These are phyloP conservation scores for Xylophagus ater DNA, from an alignment of 2,888 invertebrate species.

Conservation along the genomic window DNA sequence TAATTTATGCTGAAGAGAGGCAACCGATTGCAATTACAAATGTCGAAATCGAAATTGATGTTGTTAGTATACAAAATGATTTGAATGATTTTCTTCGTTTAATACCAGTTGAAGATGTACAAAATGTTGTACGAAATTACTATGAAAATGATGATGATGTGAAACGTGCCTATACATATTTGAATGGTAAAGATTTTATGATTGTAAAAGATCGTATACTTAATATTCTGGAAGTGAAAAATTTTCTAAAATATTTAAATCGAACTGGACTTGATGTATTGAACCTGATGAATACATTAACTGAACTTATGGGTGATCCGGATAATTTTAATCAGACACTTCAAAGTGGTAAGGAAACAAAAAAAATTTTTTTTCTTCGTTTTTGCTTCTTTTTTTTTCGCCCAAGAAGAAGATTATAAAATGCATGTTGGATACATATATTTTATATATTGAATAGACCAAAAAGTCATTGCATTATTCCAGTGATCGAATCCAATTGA, in stretches of 20 bases:
- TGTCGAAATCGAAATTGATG: constrained; percentile 6
- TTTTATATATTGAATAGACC: no score
- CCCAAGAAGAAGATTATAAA: no score
- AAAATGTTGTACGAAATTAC: constrained; percentile 28
- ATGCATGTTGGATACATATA: no score
- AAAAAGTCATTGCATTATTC: no score
- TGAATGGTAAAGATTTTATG: constrained; percentile 27
- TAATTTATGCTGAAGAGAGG: constrained; percentile 14
- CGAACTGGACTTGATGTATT: constrained; percentile 33
- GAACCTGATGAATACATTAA: constrained; percentile 23
- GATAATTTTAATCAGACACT: constrained; percentile 11
- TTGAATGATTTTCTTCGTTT: constrained; percentile 32
- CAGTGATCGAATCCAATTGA: no score
- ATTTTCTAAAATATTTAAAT: constrained; percentile 31
- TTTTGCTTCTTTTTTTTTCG: no score
- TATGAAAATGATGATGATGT: constrained; percentile 32
- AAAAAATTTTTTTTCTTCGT: neutral
- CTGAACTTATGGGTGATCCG: constrained; percentile 22
- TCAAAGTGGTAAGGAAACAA: constrained; percentile 5
- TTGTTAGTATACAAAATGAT: constrained; percentile 24
- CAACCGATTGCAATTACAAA: constrained; percentile 8
- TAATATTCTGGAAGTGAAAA: constrained; percentile 28
- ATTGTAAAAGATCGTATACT: constrained; percentile 26
- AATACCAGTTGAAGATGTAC: constrained; percentile 30
- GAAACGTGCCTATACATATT: constrained; percentile 28